Evolutionary conservation across 2,113 vertebrate species (phyloP).

Genomic region (Anas platyrhynchos): DNA sequence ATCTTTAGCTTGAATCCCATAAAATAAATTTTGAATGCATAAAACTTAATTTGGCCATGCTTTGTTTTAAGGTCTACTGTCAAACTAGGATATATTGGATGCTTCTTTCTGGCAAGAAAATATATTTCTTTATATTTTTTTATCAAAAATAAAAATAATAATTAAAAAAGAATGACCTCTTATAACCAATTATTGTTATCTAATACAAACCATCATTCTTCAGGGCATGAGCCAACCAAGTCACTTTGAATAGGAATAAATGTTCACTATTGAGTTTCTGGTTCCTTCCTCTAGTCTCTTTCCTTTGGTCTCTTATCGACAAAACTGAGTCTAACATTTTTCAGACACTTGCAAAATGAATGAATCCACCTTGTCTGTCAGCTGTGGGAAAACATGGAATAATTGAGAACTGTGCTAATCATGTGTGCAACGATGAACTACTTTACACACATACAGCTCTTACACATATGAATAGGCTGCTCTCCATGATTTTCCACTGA

Average conservation of each 20-base stretch:
- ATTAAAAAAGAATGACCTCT: neutral
- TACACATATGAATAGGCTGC: neutral
- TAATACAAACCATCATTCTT: neutral
- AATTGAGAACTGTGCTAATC: neutral
- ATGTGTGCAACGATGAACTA: neutral
- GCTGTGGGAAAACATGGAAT: neutral
- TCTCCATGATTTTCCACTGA: neutral
- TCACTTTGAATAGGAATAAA: neutral
- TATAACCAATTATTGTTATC: neutral
- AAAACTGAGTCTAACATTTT: neutral
- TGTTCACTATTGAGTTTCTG: neutral
- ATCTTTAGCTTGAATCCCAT: neutral
- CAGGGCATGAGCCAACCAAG: neutral
- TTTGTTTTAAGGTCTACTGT: neutral
- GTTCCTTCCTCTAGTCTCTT: neutral
- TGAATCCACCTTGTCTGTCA: neutral
- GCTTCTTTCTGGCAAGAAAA: neutral
- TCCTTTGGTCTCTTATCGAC: neutral
- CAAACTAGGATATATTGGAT: neutral
- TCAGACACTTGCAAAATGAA: neutral
- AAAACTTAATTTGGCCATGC: neutral
- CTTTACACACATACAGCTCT: neutral
- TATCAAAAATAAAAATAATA: too few species aligned
- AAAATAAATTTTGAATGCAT: neutral
- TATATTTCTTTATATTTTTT: neutral